These are phyloP conservation scores for Drosophila grimshawi DNA, from an alignment of 1,140 invertebrate species.

Conservation along the genomic window DNA sequence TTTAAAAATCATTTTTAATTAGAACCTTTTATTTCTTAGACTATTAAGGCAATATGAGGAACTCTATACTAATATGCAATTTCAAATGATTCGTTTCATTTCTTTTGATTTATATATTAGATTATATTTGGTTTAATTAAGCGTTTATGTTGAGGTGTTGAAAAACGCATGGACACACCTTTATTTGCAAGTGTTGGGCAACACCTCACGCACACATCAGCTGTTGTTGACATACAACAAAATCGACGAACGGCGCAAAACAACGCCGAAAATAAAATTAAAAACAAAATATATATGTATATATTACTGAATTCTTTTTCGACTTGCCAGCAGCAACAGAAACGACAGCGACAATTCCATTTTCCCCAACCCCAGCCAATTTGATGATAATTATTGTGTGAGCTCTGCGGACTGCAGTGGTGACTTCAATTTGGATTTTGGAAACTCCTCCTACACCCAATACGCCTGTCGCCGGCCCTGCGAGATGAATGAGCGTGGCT, in stretches of 20 bases:
- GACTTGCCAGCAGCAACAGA: conserved; percentile 10
- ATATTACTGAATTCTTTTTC: conserved; percentile 17
- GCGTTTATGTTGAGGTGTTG: conserved; percentile 17
- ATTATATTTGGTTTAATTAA: not conserved
- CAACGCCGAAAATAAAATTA: not conserved
- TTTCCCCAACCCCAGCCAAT: not conserved
- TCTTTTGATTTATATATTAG: not conserved
- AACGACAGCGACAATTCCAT: not conserved
- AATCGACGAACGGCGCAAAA: conserved; percentile 18
- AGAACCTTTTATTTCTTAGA: no score
- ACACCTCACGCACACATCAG: conserved; percentile 20
- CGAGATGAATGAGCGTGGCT: conserved; percentile 33
- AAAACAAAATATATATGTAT: not conserved
- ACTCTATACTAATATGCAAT: no score
- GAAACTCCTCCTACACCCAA: conserved; percentile 36
- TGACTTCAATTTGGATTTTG: conserved; percentile 17
- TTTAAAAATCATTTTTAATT: conserved; percentile 8
- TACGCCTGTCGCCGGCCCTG: conserved; percentile 30
- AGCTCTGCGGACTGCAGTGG: conserved; percentile 23
- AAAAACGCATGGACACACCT: not conserved
- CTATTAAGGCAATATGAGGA: no score
- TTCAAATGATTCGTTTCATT: not conserved
- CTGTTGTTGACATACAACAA: conserved; percentile 26
- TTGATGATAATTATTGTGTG: conserved; percentile 32
- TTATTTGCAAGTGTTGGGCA: not conserved